These are phyloP conservation scores for Sarcophaga peregrina DNA, from an alignment of 1,140 invertebrate genomes.

Conservation along the genomic window DNA sequence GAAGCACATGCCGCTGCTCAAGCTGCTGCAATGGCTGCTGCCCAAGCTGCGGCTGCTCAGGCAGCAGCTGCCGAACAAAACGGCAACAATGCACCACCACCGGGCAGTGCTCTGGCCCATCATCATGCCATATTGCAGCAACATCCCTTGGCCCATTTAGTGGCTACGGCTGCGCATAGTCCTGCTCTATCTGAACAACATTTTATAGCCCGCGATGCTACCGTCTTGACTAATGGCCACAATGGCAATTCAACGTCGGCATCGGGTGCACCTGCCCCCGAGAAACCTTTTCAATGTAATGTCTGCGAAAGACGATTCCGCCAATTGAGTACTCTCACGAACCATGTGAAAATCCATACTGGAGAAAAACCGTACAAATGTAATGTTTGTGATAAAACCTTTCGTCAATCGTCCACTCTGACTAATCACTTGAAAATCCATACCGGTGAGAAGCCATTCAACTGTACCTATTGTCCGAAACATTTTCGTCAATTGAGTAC, in stretches of 20 bases:
- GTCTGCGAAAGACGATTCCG: conserved; percentile 65
- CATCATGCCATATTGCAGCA: conserved; percentile 47
- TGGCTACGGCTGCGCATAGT: conserved; percentile 54
- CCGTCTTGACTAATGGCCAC: conserved; percentile 54
- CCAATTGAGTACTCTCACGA: conserved; percentile 65
- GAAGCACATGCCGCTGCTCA: conserved; percentile 63
- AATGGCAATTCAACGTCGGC: conserved; percentile 44
- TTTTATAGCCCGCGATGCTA: conserved; percentile 46
- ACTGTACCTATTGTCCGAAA: conserved; percentile 65
- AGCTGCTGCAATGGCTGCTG: conserved; percentile 63
- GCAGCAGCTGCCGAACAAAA: conserved; percentile 63
- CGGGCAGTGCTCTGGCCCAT: conserved; percentile 30
- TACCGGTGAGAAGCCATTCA: conserved; percentile 66
- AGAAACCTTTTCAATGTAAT: conserved; percentile 65
- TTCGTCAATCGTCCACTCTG: conserved; percentile 65
- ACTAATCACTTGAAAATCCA: conserved; percentile 66
- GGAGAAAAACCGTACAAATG: conserved; percentile 66
- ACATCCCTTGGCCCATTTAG: conserved; percentile 56
- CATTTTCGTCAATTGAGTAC: conserved; percentile 65
- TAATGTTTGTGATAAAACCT: conserved; percentile 65
- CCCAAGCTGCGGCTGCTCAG: conserved; percentile 62
- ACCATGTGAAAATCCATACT: conserved; percentile 66
- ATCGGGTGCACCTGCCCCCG: conserved; percentile 53
- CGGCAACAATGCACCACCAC: conserved; percentile 17
- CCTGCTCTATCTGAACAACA: conserved; percentile 51